Conservation (phyloP, 2,113 vertebrate genomes). For the Gracilinanus agilis region DNA sequence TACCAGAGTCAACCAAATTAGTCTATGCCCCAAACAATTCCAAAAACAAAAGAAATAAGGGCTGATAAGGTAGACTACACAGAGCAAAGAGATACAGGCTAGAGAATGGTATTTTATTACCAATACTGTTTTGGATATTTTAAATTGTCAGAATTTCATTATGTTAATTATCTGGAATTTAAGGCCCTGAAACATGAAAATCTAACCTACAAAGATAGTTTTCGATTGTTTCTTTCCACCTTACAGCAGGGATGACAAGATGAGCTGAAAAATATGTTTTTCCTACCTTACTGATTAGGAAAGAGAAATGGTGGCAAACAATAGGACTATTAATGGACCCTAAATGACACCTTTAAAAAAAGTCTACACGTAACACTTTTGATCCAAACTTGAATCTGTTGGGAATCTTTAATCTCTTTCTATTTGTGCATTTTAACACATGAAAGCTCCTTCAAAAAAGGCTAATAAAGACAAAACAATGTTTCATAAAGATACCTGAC, state of each 20-base stretch:
- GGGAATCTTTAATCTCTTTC: slow-evolving; percentile 19
- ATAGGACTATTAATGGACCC: background rate
- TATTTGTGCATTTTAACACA: background rate
- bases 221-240: background rate
- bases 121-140: background rate
- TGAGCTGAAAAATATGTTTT: slow-evolving; percentile 29
- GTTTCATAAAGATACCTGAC: slow-evolving; percentile 89
- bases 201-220: slow-evolving; percentile 19
- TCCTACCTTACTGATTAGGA: slow-evolving; percentile 6
- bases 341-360: background rate
- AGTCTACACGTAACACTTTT: background rate
- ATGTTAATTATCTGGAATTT: background rate
- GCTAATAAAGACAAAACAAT: background rate
- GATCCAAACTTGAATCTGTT: background rate
- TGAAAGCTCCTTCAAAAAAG: slow-evolving; percentile 14
- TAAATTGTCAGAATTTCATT: background rate
- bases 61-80: background rate
- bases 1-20: background rate
- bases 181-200: background rate
- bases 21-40: background rate
- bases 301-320: background rate
- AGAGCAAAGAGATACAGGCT: background rate
- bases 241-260: slow-evolving; percentile 3
- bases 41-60: background rate
- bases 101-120: background rate